Percentiles rank a stretch among this genome's conserved stretches.
phyloP scores from a whole-genome alignment of 1,140 invertebrate species.

The Ptiloglossa arizonensis region DNA sequence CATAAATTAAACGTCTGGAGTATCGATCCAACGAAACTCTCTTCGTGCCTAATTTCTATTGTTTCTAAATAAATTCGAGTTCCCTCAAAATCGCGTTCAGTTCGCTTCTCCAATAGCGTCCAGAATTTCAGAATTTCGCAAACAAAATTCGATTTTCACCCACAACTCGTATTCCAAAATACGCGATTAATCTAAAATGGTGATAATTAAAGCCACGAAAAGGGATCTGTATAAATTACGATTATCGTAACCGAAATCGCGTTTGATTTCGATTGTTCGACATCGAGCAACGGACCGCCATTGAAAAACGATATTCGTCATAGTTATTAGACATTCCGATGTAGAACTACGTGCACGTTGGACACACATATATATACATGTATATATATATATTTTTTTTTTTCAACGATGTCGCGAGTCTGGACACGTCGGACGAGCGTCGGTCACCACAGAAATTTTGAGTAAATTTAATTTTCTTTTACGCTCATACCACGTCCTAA shows the following conservation, averaged over 20 bases:
- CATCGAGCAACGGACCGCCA: slow-evolving; percentile 2
- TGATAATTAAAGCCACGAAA: slow-evolving; percentile 1
- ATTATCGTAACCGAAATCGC: not conserved
- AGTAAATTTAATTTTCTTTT: slow-evolving; percentile 66
- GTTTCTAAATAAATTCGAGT: too few relatives aligned
- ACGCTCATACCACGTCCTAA: slow-evolving; percentile 39
- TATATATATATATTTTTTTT: too few relatives aligned
- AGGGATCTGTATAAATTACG: slow-evolving; percentile 16
- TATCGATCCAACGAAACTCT: too few relatives aligned
- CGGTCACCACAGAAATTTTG: slow-evolving; percentile 59
- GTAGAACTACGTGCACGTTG: slow-evolving; percentile 12
- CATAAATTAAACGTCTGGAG: too few relatives aligned
- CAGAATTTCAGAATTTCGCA: not conserved
- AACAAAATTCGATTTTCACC: not conserved
- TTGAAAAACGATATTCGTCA: slow-evolving; percentile 18
- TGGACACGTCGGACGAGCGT: slow-evolving; percentile 50
- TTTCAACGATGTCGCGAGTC: slow-evolving; percentile 33
- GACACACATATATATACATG: too few relatives aligned
- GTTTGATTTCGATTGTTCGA: not conserved
- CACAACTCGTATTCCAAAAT: not conserved
- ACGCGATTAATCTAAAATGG: not conserved
- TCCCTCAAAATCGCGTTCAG: too few relatives aligned
- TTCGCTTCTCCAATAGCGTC: too few relatives aligned
- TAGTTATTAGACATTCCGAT: slow-evolving; percentile 43
- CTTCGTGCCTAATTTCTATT: too few relatives aligned